Percentiles rank a stretch among this genome's conserved stretches.
Evolutionary conservation across 1,140 invertebrate genomes (phyloP).

Genomic region (Eumaeus atala): DNA sequence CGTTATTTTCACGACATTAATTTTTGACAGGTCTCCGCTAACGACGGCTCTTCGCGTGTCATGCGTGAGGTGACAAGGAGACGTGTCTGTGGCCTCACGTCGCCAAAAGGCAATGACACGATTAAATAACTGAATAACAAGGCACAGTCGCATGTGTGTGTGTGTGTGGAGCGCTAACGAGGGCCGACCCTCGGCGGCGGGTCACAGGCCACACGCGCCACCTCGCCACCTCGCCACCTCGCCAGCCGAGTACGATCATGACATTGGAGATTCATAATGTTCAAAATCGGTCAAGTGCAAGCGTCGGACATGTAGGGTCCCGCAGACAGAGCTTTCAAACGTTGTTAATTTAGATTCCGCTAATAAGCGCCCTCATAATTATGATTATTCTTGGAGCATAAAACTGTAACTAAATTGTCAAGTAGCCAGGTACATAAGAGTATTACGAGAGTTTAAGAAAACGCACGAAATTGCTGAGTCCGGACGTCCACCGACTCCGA

Average conservation of each 20-base stretch:
- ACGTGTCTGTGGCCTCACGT: constrained; percentile 31
- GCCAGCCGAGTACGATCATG: constrained; percentile 43
- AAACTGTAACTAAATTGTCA: too few species aligned
- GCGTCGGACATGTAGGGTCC: too few species aligned
- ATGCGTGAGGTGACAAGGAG: constrained; percentile 33
- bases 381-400: too few species aligned
- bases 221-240: constrained; percentile 28
- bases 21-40: constrained; percentile 5
- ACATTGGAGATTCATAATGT: constrained; percentile 40
- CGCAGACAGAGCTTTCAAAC: too few species aligned
- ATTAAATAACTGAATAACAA: constrained; percentile 40
- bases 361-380: too few species aligned
- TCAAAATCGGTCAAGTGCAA: too few species aligned
- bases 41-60: constrained; percentile 18
- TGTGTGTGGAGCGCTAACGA: constrained; percentile 40
- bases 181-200: constrained; percentile 38
- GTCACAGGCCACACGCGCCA: constrained; percentile 37
- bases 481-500: too few species aligned
- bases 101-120: constrained; percentile 25
- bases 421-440: too few species aligned
- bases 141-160: constrained; percentile 32
- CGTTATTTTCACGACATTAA: too few species aligned
- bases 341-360: too few species aligned
- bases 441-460: too few species aligned
- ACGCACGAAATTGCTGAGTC: too few species aligned